phyloP scores from a whole-genome alignment of 2,113 vertebrate genomes.

The Thunnus thynnus region DNA sequence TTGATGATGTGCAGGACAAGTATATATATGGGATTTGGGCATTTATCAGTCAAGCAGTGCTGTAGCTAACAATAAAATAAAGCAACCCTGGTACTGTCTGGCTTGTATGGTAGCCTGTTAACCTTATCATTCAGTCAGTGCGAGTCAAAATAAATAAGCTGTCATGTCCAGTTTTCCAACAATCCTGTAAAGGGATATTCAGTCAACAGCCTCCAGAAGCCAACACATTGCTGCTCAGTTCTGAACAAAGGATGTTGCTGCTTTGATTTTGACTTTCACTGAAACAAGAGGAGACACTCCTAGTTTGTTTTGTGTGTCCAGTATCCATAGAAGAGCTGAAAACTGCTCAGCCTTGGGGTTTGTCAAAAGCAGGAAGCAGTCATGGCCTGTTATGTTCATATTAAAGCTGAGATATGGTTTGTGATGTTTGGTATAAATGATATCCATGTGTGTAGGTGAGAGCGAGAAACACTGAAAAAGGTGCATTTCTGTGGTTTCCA shows the following conservation, averaged over 20 bases:
- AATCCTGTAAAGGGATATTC: conserved; percentile 10
- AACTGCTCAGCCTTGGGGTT: conserved; percentile 8
- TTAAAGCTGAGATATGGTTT: not conserved
- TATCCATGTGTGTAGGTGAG: not conserved
- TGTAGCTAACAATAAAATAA: not conserved
- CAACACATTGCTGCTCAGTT: not conserved
- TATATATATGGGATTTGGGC: conserved; percentile 12
- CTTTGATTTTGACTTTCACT: conserved; percentile 47
- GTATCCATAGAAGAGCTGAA: not conserved
- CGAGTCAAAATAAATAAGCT: conserved; percentile 42
- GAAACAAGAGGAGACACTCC: conserved; percentile 32
- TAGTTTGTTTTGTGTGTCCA: conserved; percentile 5
- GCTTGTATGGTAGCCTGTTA: conserved; percentile 1
- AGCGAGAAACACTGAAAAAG: too few relatives aligned
- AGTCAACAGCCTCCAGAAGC: conserved; percentile 44
- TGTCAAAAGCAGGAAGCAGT: not conserved
- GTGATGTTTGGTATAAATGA: conserved; percentile 1
- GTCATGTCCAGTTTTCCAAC: conserved; percentile 45
- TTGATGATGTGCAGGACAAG: not conserved
- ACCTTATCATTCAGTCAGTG: conserved; percentile 40
- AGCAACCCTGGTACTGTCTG: not conserved
- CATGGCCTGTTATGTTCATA: conserved; percentile 3
- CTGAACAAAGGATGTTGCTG: conserved; percentile 28
- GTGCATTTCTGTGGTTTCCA: too few relatives aligned
- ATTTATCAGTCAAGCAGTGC: conserved; percentile 8